These are phyloP conservation scores for Exephanes ischioxanthus DNA, from an alignment of 2,888 invertebrate genomes.

Conservation along the genomic window DNA sequence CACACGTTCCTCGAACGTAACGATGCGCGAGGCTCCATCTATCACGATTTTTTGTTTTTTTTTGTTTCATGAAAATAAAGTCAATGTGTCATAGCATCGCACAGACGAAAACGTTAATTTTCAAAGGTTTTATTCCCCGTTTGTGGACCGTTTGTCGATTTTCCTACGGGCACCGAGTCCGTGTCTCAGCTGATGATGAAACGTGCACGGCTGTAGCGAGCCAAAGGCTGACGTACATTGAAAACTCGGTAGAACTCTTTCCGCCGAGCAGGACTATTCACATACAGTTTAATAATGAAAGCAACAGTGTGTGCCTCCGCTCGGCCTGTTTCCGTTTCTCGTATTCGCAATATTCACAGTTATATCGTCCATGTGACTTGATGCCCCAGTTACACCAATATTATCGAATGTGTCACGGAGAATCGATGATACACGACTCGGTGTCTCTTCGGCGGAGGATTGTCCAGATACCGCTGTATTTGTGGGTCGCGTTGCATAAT, in stretches of 20 bases:
- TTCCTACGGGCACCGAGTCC: not conserved
- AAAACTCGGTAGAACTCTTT: slow-evolving; percentile 2
- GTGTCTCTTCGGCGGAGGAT: not conserved
- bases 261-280: not conserved
- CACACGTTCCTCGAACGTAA: slow-evolving; percentile 1
- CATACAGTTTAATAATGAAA: not conserved
- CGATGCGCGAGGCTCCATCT: not conserved
- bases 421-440: not conserved
- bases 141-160: not conserved
- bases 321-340: slow-evolving; percentile 2
- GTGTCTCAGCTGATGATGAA: not conserved
- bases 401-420: not conserved
- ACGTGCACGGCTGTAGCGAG: not conserved
- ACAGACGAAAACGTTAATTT: too few species aligned
- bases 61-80: too few species aligned
- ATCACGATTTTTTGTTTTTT: too few species aligned
- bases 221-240: not conserved
- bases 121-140: not conserved
- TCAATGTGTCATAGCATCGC: not conserved
- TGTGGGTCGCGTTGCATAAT: not conserved
- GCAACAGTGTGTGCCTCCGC: not conserved
- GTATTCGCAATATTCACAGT: slow-evolving; percentile 8
- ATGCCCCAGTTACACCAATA: slow-evolving; percentile 1
- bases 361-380: not conserved
- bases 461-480: not conserved